Conservation (phyloP, 1,140 invertebrate species). For the Maconellicoccus hirsutus region DNA sequence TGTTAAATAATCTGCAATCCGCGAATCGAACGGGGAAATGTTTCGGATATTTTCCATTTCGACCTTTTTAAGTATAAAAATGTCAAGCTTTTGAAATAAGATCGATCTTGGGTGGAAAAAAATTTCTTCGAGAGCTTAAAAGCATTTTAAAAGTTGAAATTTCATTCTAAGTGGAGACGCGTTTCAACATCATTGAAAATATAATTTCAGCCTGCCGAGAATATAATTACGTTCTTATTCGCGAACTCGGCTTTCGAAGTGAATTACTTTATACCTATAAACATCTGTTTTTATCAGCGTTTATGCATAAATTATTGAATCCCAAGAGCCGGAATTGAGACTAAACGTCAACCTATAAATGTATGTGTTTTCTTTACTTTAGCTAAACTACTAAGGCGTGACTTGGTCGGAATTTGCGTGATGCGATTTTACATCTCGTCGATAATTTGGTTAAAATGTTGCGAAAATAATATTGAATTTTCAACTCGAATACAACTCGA, state of each 20-base stretch:
- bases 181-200: background rate
- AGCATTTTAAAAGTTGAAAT: constrained; percentile 1
- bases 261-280: constrained; percentile 6
- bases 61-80: background rate
- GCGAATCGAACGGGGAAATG: too few species aligned
- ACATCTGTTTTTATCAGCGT: constrained; percentile 19
- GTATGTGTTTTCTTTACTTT: too few species aligned
- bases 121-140: background rate
- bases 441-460: too few species aligned
- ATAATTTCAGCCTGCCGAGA: background rate
- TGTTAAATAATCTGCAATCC: too few species aligned
- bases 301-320: constrained; percentile 13
- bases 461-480: too few species aligned
- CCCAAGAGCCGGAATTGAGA: background rate
- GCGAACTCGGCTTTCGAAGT: background rate
- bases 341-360: too few species aligned
- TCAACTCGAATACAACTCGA: too few species aligned
- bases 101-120: background rate
- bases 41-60: background rate
- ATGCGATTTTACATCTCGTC: too few species aligned
- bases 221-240: constrained; percentile 7
- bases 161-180: background rate
- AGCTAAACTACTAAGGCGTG: too few species aligned
- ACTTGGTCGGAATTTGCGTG: too few species aligned
- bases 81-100: background rate